Conservation (phyloP, 2,113 vertebrate genomes). For the Hippocampus zosterae region DNA sequence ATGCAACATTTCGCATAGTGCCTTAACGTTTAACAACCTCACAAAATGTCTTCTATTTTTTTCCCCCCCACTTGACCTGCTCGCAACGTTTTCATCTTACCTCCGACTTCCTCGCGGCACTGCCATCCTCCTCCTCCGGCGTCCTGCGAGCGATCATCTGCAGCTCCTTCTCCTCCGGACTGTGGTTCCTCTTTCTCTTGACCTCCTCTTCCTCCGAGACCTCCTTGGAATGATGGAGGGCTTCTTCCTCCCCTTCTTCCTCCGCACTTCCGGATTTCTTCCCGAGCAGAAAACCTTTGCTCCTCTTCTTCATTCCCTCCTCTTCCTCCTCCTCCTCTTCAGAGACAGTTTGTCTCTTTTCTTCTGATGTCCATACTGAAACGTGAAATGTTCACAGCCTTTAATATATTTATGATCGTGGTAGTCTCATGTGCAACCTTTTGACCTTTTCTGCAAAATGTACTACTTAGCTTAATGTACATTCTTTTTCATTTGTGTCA, state of each 20-base stretch:
- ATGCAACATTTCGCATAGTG: too few species aligned
- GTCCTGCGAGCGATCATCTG: constrained; percentile 66
- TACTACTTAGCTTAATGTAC: too few species aligned
- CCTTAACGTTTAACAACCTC: too few species aligned
- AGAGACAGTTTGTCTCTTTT: constrained; percentile 22
- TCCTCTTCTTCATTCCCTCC: constrained; percentile 36
- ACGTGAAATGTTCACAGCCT: background rate
- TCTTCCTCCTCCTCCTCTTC: constrained; percentile 43
- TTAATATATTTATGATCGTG: background rate
- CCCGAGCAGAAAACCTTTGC: constrained; percentile 34
- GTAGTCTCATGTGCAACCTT: background rate
- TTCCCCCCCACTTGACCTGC: too few species aligned
- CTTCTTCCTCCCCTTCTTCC: constrained; percentile 41
- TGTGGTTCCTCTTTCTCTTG: constrained; percentile 59
- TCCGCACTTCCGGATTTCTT: constrained; percentile 40
- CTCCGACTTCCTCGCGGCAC: constrained; percentile 83
- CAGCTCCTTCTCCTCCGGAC: constrained; percentile 71
- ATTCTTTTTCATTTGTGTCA: background rate
- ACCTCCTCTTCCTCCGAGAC: constrained; percentile 65
- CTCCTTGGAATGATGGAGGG: constrained; percentile 76
- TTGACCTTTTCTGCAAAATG: background rate
- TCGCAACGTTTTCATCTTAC: constrained; percentile 59
- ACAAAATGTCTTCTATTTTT: too few species aligned
- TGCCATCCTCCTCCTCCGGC: constrained; percentile 89
- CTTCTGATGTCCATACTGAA: constrained; percentile 32